phyloP scores from a whole-genome alignment of 53 echinoderm and acorn worm species.

The Echinarachnius parma region DNA sequence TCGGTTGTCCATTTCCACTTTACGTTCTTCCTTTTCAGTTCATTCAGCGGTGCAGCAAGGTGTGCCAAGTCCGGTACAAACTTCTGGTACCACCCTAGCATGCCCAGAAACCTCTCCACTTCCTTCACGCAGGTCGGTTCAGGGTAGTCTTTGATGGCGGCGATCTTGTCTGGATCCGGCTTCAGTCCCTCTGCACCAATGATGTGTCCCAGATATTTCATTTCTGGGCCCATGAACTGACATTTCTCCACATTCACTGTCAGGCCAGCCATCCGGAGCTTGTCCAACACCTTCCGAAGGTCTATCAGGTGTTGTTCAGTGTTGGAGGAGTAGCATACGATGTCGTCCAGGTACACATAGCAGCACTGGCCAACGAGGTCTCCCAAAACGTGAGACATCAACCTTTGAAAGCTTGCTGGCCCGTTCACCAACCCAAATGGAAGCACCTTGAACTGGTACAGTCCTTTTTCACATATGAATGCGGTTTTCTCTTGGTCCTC shows the following conservation, averaged over 20 bases:
- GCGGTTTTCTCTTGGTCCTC: constrained; percentile 41
- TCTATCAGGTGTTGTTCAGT: constrained; percentile 2
- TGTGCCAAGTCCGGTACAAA: constrained; percentile 15
- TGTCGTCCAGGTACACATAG: constrained; percentile 41
- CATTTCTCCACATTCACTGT: constrained; percentile 49
- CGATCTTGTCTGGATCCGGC: constrained; percentile 23
- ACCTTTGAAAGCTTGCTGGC: constrained; percentile 30
- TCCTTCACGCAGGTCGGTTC: background rate
- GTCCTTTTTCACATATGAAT: constrained; percentile 43
- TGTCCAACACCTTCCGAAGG: constrained; percentile 20
- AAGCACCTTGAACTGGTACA: constrained; percentile 18
- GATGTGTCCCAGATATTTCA: constrained; percentile 43
- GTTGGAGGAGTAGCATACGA: background rate
- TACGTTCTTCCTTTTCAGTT: constrained; percentile 18
- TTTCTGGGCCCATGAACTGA: constrained; percentile 5
- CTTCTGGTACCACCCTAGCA: constrained; percentile 40
- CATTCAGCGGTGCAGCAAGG: constrained; percentile 26
- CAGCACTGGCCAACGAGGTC: constrained; percentile 19
- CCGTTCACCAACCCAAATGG: constrained; percentile 32
- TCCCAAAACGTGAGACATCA: constrained; percentile 17
- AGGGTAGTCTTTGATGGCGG: background rate
- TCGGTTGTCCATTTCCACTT: constrained; percentile 22
- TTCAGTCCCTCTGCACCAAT: constrained; percentile 12
- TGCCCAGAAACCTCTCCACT: constrained; percentile 42
- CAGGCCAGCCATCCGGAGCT: constrained; percentile 33